phyloP scores from a whole-genome alignment of 1,140 invertebrate species.

The Temnothorax longispinosus region DNA sequence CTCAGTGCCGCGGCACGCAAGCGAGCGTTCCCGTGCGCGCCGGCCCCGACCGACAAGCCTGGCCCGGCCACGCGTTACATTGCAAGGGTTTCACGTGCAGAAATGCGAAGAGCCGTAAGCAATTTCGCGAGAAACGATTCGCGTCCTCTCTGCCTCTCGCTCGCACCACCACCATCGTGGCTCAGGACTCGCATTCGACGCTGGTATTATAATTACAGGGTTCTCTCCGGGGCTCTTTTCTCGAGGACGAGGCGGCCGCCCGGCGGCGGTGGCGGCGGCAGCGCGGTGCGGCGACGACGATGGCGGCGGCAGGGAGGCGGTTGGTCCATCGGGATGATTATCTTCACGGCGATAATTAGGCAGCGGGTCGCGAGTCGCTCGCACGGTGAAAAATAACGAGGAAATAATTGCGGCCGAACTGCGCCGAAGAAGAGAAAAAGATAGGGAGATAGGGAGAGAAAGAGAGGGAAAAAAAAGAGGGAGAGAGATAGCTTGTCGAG shows the following conservation, averaged over 20 bases:
- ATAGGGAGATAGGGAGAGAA: background rate
- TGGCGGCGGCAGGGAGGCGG: background rate
- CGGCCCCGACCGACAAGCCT: conserved; percentile 40
- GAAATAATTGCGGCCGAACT: conserved; percentile 82
- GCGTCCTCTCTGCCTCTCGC: conserved; percentile 66
- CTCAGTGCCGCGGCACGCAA: conserved; percentile 56
- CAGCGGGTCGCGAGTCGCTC: conserved; percentile 78
- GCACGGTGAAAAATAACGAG: conserved; percentile 84
- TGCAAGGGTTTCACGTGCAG: conserved; percentile 81
- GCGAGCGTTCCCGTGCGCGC: conserved; percentile 30
- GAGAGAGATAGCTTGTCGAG: background rate
- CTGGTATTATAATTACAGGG: conserved; percentile 84
- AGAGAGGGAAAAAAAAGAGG: background rate
- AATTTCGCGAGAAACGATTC: conserved; percentile 84
- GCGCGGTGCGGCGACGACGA: background rate
- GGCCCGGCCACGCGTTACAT: conserved; percentile 45
- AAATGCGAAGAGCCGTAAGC: conserved; percentile 83
- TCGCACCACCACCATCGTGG: conserved; percentile 40
- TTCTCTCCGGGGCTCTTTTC: conserved; percentile 61
- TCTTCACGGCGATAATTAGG: conserved; percentile 85
- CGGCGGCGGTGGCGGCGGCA: conserved; percentile 15
- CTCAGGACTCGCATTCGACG: conserved; percentile 74
- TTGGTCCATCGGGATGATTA: conserved; percentile 78
- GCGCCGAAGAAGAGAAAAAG: background rate
- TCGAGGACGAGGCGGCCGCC: conserved; percentile 32